phyloP scores from a whole-genome alignment of 2,888 invertebrate species.

The Hydrotaea diabolus region DNA sequence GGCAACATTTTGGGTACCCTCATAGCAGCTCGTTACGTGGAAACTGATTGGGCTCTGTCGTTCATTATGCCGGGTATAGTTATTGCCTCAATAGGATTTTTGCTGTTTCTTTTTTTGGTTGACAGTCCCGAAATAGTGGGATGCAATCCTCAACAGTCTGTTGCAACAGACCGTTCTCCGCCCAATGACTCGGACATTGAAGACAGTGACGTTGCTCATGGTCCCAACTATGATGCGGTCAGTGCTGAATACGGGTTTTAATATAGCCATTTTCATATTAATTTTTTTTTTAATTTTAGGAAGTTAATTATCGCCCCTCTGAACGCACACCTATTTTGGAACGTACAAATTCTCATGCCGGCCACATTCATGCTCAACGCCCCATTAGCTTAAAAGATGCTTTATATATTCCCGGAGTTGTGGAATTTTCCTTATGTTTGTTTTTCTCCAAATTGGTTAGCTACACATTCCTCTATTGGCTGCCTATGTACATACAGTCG shows the following conservation, averaged over 20 bases:
- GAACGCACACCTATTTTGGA: constrained; percentile 79
- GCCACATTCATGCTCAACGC: constrained; percentile 66
- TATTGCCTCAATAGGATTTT: constrained; percentile 86
- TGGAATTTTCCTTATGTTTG: constrained; percentile 95
- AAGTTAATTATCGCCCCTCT: constrained; percentile 77
- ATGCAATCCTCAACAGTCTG: constrained; percentile 42
- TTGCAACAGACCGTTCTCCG: constrained; percentile 11
- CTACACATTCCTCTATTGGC: constrained; percentile 98
- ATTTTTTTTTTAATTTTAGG: constrained; percentile 71
- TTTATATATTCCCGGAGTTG: constrained; percentile 92
- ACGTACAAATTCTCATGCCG: constrained; percentile 58
- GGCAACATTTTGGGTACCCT: constrained; percentile 95
- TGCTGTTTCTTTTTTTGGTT: constrained; percentile 91
- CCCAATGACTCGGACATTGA: constrained; percentile 81
- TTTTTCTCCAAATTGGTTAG: constrained; percentile 98
- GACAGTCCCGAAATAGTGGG: constrained; percentile 91
- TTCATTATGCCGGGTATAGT: constrained; percentile 95
- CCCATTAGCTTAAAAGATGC: constrained; percentile 82
- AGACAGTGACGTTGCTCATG: constrained; percentile 66
- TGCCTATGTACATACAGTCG: constrained; percentile 92
- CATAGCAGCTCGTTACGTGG: constrained; percentile 94
- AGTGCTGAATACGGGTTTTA: constrained; percentile 55
- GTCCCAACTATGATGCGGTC: constrained; percentile 79
- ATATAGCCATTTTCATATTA: neutral
- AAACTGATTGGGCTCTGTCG: constrained; percentile 93